These are phyloP conservation scores for Camelus bactrianus DNA, from an alignment of 2,113 vertebrate species.

Conservation along the genomic window DNA sequence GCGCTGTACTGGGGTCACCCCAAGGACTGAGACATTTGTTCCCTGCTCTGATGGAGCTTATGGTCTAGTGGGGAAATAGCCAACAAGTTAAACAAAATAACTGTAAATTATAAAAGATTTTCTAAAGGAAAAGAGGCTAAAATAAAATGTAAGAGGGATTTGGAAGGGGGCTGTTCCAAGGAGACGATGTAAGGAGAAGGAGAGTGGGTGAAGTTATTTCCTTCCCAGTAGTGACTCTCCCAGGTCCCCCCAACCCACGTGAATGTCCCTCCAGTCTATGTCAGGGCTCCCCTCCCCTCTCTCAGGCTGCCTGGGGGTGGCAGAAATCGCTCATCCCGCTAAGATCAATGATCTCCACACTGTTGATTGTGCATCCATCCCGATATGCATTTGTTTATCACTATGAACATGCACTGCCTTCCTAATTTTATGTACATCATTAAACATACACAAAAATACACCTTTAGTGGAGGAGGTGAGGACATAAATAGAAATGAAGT, in stretches of 20 bases:
- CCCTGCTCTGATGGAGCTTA: background rate
- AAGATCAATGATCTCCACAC: background rate
- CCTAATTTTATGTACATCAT: background rate
- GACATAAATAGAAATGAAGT: background rate
- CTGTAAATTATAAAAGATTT: background rate
- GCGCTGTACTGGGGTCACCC: accelerated
- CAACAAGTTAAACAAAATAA: background rate
- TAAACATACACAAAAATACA: slow-evolving; percentile 43
- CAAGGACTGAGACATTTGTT: background rate
- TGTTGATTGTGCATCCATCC: accelerated
- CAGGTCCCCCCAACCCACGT: accelerated
- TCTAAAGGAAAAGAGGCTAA: background rate
- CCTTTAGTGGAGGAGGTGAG: background rate
- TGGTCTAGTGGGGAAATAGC: accelerated
- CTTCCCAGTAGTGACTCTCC: too few relatives aligned
- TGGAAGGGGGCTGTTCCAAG: background rate
- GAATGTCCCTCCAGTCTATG: accelerated
- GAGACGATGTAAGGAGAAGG: background rate
- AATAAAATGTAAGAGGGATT: accelerated
- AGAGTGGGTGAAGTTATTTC: accelerated
- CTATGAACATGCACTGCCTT: background rate
- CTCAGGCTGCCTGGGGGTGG: accelerated
- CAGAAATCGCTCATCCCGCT: background rate
- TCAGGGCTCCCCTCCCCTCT: background rate
- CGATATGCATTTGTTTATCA: background rate